phyloP scores from a whole-genome alignment of 2,888 invertebrate species.

The Oscheius myriophilus region DNA sequence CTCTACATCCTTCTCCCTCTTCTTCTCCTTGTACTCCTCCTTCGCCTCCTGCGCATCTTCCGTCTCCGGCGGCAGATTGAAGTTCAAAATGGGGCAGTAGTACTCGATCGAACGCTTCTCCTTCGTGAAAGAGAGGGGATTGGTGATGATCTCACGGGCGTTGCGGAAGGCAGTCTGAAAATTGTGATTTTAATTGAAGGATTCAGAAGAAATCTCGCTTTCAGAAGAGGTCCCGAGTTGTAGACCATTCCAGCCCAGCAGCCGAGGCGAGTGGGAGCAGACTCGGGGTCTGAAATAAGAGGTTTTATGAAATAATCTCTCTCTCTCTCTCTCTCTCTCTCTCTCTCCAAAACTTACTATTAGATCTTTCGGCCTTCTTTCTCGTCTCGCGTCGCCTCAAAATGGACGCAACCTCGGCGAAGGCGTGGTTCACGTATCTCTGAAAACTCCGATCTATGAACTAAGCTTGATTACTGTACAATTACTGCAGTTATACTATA shows the following conservation, averaged over 20 bases:
- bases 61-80: conserved; percentile 4
- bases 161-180: conserved; percentile 5
- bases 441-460: no score
- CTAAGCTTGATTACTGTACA: no score
- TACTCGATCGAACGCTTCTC: conserved; percentile 5
- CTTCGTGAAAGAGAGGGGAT: conserved; percentile 10
- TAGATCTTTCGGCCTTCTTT: neutral
- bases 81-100: conserved; percentile 11
- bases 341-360: no score
- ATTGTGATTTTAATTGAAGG: no score
- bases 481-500: no score
- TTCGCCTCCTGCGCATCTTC: conserved; percentile 3
- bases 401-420: conserved; percentile 2
- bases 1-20: conserved; percentile 1
- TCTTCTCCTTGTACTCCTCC: neutral
- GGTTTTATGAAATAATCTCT: neutral
- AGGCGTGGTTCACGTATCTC: neutral
- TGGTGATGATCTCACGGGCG: neutral
- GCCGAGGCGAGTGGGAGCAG: conserved; percentile 1
- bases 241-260: conserved; percentile 6
- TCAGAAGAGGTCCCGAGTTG: conserved; percentile 18
- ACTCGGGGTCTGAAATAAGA: conserved; percentile 9
- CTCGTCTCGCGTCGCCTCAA: neutral
- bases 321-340: no score
- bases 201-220: no score